Evolutionary conservation across 2,888 invertebrate genomes (phyloP).

Genomic region (Drosophila eohydei): DNA sequence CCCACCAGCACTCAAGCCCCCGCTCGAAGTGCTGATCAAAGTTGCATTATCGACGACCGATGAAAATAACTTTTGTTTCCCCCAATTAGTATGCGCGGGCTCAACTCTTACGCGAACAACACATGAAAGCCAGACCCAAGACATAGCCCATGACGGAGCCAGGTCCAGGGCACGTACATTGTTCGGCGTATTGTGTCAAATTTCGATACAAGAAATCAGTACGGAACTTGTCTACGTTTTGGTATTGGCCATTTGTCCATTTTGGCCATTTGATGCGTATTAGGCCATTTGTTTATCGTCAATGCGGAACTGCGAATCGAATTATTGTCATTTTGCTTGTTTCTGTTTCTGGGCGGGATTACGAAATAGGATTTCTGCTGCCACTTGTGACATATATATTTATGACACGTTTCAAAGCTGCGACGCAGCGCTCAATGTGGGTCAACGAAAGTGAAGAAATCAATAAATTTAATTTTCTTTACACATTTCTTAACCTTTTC

Average conservation of each 20-base stretch:
- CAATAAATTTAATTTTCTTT: neutral
- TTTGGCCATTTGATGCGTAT: slow-evolving; percentile 29
- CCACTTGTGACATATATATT: slow-evolving; percentile 28
- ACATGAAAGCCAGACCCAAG: slow-evolving; percentile 65
- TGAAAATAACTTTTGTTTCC: slow-evolving; percentile 71
- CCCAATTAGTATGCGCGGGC: slow-evolving; percentile 70
- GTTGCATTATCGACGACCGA: slow-evolving; percentile 67
- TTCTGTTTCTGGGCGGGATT: slow-evolving; percentile 41
- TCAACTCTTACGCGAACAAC: slow-evolving; percentile 69
- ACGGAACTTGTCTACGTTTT: slow-evolving; percentile 76
- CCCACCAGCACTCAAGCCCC: neutral
- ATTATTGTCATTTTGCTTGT: slow-evolving; percentile 47
- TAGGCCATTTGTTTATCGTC: slow-evolving; percentile 47
- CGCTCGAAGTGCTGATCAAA: neutral
- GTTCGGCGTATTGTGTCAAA: slow-evolving; percentile 78
- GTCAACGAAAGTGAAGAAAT: slow-evolving; percentile 28
- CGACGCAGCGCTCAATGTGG: slow-evolving; percentile 21
- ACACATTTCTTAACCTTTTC: neutral
- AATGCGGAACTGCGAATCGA: slow-evolving; percentile 60
- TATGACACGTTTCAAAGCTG: slow-evolving; percentile 24
- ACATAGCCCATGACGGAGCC: slow-evolving; percentile 20
- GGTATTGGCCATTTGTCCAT: slow-evolving; percentile 42
- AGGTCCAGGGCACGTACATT: slow-evolving; percentile 69
- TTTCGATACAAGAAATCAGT: slow-evolving; percentile 79
- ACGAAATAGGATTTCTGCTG: slow-evolving; percentile 60